Evolutionary conservation across 2,888 invertebrate genomes (phyloP).

Genomic region (Kryphioiulus occultus): DNA sequence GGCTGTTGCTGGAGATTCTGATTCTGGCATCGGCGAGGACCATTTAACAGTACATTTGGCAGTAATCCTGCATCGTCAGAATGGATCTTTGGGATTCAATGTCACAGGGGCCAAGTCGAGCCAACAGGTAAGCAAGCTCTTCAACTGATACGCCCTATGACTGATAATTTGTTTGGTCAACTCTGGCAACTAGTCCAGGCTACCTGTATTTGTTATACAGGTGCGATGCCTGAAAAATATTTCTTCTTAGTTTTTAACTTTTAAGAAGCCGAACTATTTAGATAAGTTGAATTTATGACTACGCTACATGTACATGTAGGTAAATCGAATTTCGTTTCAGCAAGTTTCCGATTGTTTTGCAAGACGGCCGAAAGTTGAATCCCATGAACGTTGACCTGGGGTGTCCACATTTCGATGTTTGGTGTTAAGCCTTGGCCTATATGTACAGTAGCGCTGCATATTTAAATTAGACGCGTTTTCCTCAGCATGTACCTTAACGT

Average conservation of each 20-base stretch:
- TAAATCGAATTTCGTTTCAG: not conserved
- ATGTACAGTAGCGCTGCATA: constrained; percentile 2
- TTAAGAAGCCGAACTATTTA: not conserved
- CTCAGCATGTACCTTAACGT: not conserved
- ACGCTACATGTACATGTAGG: too few relatives aligned
- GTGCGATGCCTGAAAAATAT: not conserved
- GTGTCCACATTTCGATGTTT: constrained; percentile 39
- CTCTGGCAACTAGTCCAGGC: not conserved
- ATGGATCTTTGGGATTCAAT: constrained; percentile 44
- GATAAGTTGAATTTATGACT: not conserved
- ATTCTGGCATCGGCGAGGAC: constrained; percentile 42
- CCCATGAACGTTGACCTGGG: constrained; percentile 7
- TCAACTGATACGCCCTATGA: not conserved
- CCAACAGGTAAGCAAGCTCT: constrained; percentile 21
- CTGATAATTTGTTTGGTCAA: not conserved
- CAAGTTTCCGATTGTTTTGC: not conserved
- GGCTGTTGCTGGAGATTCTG: constrained; percentile 37
- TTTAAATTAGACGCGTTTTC: not conserved
- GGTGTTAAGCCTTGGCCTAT: constrained; percentile 32
- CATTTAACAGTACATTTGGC: constrained; percentile 45
- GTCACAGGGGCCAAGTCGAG: constrained; percentile 28
- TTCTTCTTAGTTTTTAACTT: not conserved
- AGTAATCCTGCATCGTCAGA: constrained; percentile 30
- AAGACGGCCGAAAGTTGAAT: not conserved
- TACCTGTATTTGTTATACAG: not conserved